Conservation (phyloP, 2,113 vertebrate species). For the Gyps fulvus region DNA sequence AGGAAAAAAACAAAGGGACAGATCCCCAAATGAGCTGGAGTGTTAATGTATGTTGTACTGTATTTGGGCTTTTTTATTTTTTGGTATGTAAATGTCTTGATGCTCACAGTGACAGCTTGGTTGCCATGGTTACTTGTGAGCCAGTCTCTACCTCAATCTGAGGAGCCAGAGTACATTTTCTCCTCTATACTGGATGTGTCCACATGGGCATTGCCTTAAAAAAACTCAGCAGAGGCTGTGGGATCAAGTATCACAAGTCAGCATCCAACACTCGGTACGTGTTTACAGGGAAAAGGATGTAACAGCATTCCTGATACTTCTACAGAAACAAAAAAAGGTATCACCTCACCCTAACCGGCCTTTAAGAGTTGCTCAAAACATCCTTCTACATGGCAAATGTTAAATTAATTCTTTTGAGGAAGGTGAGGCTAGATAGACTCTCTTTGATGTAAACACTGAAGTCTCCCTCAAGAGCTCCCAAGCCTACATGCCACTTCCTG, state of each 20-base stretch:
- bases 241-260: neutral
- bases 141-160: neutral
- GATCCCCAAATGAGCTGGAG: neutral
- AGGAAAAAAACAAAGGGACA: neutral
- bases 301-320: neutral
- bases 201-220: neutral
- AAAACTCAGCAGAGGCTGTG: neutral
- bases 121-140: neutral
- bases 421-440: neutral
- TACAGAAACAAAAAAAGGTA: neutral
- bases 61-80: neutral
- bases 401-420: neutral
- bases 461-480: neutral
- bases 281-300: neutral
- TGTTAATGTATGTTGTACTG: neutral
- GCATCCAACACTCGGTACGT: rapidly evolving
- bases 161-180: neutral
- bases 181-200: neutral
- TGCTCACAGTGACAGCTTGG: neutral
- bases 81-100: neutral
- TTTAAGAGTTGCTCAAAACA: neutral
- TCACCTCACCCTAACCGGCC: neutral
- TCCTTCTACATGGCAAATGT: neutral
- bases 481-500: no score
- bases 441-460: neutral